Conservation (phyloP, 2,113 vertebrate genomes). For the Eudyptes chrysolophus region DNA sequence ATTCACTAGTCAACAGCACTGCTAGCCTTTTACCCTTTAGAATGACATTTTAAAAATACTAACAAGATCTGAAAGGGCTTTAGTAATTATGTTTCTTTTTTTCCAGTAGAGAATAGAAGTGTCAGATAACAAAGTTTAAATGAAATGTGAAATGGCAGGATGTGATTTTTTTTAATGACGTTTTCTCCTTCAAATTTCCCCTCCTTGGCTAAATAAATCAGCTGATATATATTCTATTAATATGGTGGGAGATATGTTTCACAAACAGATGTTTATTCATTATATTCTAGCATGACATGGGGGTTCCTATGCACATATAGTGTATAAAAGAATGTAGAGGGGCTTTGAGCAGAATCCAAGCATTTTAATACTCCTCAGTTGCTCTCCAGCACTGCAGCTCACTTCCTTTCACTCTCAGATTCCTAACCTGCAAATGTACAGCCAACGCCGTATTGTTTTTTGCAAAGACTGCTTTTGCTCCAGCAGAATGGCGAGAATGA, state of each 20-base stretch:
- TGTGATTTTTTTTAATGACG: neutral
- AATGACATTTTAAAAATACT: neutral
- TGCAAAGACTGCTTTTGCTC: neutral
- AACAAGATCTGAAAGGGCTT: neutral
- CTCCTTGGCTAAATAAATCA: neutral
- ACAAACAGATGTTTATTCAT: neutral
- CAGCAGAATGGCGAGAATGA: neutral
- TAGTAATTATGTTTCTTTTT: neutral
- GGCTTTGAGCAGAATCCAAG: neutral
- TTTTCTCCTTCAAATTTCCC: neutral
- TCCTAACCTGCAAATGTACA: neutral
- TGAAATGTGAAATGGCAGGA: neutral
- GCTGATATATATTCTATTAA: neutral
- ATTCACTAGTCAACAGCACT: neutral
- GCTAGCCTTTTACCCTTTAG: neutral
- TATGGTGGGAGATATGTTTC: neutral
- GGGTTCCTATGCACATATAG: neutral
- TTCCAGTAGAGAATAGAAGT: neutral
- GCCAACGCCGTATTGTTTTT: neutral
- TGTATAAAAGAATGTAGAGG: neutral
- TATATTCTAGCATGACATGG: neutral
- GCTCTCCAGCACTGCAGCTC: neutral
- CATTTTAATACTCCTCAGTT: neutral
- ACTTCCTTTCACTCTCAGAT: neutral
- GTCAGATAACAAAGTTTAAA: neutral